phyloP scores from a whole-genome alignment of 2,113 vertebrate species.

The Periophthalmus modestus region DNA sequence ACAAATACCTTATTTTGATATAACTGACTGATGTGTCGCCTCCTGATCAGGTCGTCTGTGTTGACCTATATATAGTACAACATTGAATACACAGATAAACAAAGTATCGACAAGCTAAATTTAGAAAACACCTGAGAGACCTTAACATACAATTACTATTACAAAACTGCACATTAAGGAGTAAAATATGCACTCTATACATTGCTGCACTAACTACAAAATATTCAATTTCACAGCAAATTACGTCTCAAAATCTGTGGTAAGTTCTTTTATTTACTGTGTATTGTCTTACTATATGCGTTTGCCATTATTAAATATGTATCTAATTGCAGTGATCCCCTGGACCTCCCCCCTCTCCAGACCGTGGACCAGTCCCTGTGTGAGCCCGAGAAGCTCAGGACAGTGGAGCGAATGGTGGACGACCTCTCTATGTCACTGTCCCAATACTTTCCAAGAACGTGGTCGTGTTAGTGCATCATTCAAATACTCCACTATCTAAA shows the following conservation, averaged over 20 bases:
- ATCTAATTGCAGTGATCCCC: slow-evolving; percentile 44
- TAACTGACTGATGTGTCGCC: too few relatives aligned
- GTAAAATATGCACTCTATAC: too few relatives aligned
- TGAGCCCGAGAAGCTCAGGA: slow-evolving; percentile 65
- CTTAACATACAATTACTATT: too few relatives aligned
- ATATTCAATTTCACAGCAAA: slow-evolving; percentile 56
- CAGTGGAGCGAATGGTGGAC: slow-evolving; percentile 69
- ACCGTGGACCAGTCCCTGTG: slow-evolving; percentile 55
- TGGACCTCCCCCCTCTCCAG: slow-evolving; percentile 55
- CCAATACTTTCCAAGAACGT: slow-evolving; percentile 71
- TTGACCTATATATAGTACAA: too few relatives aligned
- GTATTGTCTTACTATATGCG: not conserved
- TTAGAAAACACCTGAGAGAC: too few relatives aligned
- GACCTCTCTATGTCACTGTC: slow-evolving; percentile 67
- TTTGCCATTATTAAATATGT: not conserved
- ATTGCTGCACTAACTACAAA: too few relatives aligned
- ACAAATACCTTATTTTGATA: too few relatives aligned
- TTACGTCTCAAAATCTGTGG: slow-evolving; percentile 66
- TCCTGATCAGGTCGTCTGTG: too few relatives aligned
- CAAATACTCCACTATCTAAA: slow-evolving; percentile 15
- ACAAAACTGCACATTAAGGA: too few relatives aligned
- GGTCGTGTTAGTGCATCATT: slow-evolving; percentile 67
- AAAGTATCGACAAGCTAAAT: too few relatives aligned
- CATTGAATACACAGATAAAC: too few relatives aligned
- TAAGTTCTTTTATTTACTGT: slow-evolving; percentile 41